Base-by-base conservation (phyloP, 1,140 invertebrate genomes). In the Zaprionus camerounensis region DNA sequence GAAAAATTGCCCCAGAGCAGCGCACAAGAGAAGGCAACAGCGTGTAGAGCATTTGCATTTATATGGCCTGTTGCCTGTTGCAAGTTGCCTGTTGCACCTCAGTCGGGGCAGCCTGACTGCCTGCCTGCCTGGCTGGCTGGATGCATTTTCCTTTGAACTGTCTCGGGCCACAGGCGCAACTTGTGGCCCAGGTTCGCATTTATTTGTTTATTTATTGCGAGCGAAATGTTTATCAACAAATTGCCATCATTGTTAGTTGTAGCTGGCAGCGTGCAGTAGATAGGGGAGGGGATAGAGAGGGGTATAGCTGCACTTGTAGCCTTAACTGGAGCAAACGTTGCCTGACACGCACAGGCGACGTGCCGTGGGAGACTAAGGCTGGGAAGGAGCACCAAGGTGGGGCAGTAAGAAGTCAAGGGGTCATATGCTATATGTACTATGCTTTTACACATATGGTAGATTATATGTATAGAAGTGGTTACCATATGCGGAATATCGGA, bases 211-310 rank as follows among this genome's bases (percentile, higher is more conserved):
- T 91, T 91, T 91, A 91, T 91, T 91, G 84, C 90, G 81, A 91
- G 79, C 91, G 82, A 87, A 91, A 91, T 87, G 85, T 90, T 91
- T 91, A 91, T 91, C 90, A 91, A 91, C 90, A 91, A 91, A 87
- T 91, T 91, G 90, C 90, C 85, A 91, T 91, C 90, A 88, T 71
- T 58, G 59, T 61, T 55, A 51, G 20, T 53, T 75, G 44, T 38
- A 36, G 44, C 51, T 65, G 46, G 46, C 46, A 51, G 13, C 11
- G 5, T 5, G 5, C 12, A 12, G 46, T 12, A 17, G 6, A 44
- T 6, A 0, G n/a, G n/a, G 15, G 4, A 2, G 20, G 11, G 3
- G n/a, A 4, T 2, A 24, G 20, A 13, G 9, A 22, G 20, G 12
- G 11, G 22, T 17, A 22, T 15, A 53, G 72, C 55, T 71, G 61